Base-by-base conservation (phyloP, 2,888 invertebrate species). In the Dicroscelio sp. region DNA sequence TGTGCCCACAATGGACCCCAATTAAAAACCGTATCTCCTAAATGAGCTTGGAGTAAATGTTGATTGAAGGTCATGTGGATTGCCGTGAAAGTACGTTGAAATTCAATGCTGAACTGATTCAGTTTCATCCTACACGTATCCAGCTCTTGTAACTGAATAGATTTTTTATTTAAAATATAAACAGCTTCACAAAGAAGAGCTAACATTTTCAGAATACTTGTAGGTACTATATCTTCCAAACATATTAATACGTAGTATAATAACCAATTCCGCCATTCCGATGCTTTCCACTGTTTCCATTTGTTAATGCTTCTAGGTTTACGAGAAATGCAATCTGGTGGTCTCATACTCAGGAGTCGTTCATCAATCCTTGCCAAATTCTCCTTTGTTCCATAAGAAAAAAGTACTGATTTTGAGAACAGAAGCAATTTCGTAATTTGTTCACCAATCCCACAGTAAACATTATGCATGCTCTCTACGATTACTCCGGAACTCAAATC, bases 201-300 rank as follows among this genome's bases (percentile, higher is more conserved):
- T 30, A 71, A 60, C 17, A 76, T 25, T 31, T 27, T 60, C 12
- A 76, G 14, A 60, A 76, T 60, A 38, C 60, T 58, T 12, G 35
- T 17, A 30, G 38, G 35, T 52, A 76, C 52, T 60, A 38, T 38
- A 38, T 38, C 17, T 76, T 86, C 69, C 20, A 86, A 23, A 55
- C 86, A 86, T 55, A 52, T 33, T 25, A 80, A 31, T 6, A 69
- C 69, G 31, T 88, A 92, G 33, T 90, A 89, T 17, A 88, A 60
- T 20, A 90, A 33, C 90, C 90, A 90, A 55, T 93, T 92, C 31
- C 92, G 73, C 91, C 85, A 90, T 78, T 92, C 90, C 20, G 90
- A 79, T 14, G 90, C 90, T 55, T 91, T 91, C 90, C 91, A 93
- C 30, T 76, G 55, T 27, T 58, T 67, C 63, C 55, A 79, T 10